Conservation (phyloP, 1,140 invertebrate genomes). For the Trypoxylus dichotomus region DNA sequence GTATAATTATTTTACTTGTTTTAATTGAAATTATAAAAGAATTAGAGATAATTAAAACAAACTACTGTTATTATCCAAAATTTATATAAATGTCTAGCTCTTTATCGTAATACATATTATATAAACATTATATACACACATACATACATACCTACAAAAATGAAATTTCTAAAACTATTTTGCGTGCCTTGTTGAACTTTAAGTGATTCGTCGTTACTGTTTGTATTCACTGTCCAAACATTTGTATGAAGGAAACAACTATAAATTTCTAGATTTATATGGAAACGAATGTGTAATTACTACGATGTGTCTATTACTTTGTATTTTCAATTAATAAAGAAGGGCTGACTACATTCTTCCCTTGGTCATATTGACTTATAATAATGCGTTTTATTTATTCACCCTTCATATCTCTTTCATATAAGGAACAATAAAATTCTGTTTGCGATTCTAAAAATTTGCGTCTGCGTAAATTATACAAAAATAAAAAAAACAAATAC, state of each 20-base stretch:
- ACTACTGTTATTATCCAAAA: slow-evolving; percentile 17
- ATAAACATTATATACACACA: slow-evolving; percentile 28
- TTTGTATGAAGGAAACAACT: slow-evolving; percentile 33
- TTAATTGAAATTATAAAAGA: slow-evolving; percentile 1
- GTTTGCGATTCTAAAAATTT: no score
- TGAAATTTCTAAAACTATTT: slow-evolving; percentile 43
- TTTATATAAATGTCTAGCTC: slow-evolving; percentile 26
- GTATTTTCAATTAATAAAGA: slow-evolving; percentile 50
- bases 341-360: slow-evolving; percentile 48
- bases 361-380: slow-evolving; percentile 51
- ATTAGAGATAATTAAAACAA: neutral
- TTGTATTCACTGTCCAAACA: slow-evolving; percentile 33
- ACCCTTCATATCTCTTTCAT: neutral
- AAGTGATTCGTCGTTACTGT: slow-evolving; percentile 40
- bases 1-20: slow-evolving; percentile 25
- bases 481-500: no score
- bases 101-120: slow-evolving; percentile 30
- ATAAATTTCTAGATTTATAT: slow-evolving; percentile 50
- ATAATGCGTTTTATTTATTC: slow-evolving; percentile 17
- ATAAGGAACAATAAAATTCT: neutral
- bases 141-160: slow-evolving; percentile 27
- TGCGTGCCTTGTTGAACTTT: slow-evolving; percentile 50
- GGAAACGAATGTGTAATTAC: slow-evolving; percentile 44
- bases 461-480: no score
- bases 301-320: slow-evolving; percentile 48